Evolutionary conservation across 2,888 invertebrate species (phyloP), one percentile per base, ranked within the genome.

Genomic region (Tachystola acroxantha): DNA sequence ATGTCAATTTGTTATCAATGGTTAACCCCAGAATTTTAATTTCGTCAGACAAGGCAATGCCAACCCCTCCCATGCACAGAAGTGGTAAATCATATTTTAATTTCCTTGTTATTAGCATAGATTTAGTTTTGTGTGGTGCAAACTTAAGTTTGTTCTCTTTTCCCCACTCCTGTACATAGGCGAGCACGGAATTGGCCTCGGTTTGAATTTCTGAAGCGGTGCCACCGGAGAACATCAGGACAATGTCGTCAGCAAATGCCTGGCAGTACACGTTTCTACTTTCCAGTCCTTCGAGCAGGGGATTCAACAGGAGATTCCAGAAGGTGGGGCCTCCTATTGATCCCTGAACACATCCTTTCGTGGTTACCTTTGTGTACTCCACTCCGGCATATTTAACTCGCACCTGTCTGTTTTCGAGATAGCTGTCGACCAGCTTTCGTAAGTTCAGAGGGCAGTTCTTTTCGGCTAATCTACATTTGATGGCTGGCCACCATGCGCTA

Each of bases 291-390:
- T 36, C 5, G 1, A 42, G 36, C 1, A 42, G 24, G 0, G 34
- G 36, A 9, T 43, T 30, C 10, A 40, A 34, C 5, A 36, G 36
- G 1, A 40, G 10, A 13, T 44, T 39, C 40, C 40, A 41, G 0
- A 39, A 10, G 2, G 31, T 30, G 5, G 44, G 44, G 1, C 44
- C 40, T 2, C 39, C 25, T 2, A 32, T 37, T 1, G 37, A 40
- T 1, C 39, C 36, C 22, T 43, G 42, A 1, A 40, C 32, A 10
- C 39, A 28, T 2, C 28, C 28, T 10, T 28, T 28, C 1, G 4
- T 28, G 3, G 28, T 28, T 5, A 2, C 13, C 7, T 7, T 28
- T 13, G 1, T 1, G 7, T 13, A 13, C 9, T 28, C 13, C 2
- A 7, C 1, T 5, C 28, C 28, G 2, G 13, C 28, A 9, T 28